Base-by-base conservation (phyloP, 2,888 invertebrate genomes). In the Myopa testacea region DNA sequence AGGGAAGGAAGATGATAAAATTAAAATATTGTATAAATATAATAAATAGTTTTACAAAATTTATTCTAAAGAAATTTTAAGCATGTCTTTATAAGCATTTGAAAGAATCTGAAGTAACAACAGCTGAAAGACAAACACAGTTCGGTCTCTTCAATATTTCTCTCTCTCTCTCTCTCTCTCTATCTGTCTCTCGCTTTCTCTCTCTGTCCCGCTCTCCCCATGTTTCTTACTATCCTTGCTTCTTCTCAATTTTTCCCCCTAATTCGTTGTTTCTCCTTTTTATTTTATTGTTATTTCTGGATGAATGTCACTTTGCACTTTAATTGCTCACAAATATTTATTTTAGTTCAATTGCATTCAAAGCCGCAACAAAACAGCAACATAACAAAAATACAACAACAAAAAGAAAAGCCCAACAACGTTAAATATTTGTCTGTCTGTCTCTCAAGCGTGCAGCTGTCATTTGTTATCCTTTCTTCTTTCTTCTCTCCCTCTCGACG, bases 351-450 rank as follows among this genome's bases (percentile, higher is more conserved):
- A 67, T 67, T 67, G 38, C 40, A 38, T 55, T n/a, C 14, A 55
- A 38, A 67, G 40, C 19, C 67, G 40, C 6, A 26, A 62, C 7
- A 62, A n/a, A 10, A 63, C 63, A 63, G 26, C 26, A 26, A 26
- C 26, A 26, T 26, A 26, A 26, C 26, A 26, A 26, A 12, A 34
- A 26, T 34, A 37, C 63, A 10, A 63, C 19, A 63, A 34, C 63
- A 34, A 67, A 67, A 16, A 67, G 34, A 34, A n/a, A n/a, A 7
- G 37, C 26, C 19, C 26, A n/a, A 37, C 10, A 67, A 38, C 12
- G 67, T 67, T 67, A 38, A 67, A 67, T 67, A 34, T 67, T 67
- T 40, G 67, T 67, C 67, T 40, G 67, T 67, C 67, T 67, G 67
- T 38, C 67, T 67, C 16, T 67, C 38, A 67, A 67, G 38, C 37